A percentile compares a stretch with the other conserved stretches of the same genome.
Evolutionary conservation across 2,888 invertebrate genomes (phyloP).

Genomic region (Lithophane socia): DNA sequence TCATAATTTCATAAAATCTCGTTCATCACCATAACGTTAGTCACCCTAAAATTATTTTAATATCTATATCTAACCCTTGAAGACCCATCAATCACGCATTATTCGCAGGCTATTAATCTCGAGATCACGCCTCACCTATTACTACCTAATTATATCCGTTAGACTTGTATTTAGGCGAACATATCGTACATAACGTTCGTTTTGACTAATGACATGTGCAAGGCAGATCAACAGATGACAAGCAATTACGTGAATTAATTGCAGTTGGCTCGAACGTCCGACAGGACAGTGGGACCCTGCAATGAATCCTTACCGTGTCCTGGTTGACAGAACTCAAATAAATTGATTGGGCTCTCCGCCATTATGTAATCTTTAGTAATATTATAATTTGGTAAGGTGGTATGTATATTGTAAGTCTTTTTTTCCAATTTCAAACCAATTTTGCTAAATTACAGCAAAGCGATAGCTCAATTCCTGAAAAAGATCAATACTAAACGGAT

Average conservation of each 20-base stretch:
- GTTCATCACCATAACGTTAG: constrained; percentile 36
- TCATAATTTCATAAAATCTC: constrained; percentile 3
- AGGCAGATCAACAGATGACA: constrained; percentile 86
- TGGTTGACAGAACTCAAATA: constrained; percentile 55
- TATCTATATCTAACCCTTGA: constrained; percentile 57
- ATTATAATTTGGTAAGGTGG: background rate
- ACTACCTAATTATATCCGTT: constrained; percentile 75
- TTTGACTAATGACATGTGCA: constrained; percentile 85
- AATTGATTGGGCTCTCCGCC: constrained; percentile 57
- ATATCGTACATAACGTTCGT: constrained; percentile 68
- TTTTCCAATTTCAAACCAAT: background rate
- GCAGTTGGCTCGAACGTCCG: constrained; percentile 66
- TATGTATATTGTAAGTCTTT: background rate
- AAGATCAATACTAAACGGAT: no score
- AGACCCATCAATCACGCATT: constrained; percentile 71
- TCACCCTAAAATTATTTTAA: constrained; percentile 55
- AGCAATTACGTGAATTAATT: constrained; percentile 87
- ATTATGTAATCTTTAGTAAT: constrained; percentile 24
- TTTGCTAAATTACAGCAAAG: background rate
- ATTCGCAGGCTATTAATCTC: constrained; percentile 75
- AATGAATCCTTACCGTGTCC: constrained; percentile 68
- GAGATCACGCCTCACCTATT: constrained; percentile 79
- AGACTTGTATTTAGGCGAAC: constrained; percentile 66
- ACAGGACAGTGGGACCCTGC: constrained; percentile 57
- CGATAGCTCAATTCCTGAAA: background rate